Evolutionary conservation across 1,140 invertebrate species (phyloP), one percentile per base, ranked within the genome.

Genomic region (Zaprionus ornatus): DNA sequence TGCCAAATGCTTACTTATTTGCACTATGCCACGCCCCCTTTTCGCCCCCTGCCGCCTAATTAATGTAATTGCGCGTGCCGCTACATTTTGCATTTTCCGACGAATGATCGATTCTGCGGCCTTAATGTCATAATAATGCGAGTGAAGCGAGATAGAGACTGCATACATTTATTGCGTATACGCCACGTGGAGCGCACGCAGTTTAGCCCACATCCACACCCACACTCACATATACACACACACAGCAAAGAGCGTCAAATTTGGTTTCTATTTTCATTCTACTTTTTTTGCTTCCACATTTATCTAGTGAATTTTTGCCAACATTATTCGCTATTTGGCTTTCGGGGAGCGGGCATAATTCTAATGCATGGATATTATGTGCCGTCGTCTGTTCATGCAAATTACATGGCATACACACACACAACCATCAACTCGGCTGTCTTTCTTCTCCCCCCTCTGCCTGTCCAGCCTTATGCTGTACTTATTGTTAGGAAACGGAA

Each of bases 361-460:
- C 81, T 82, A 90, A 90, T 88, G 85, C 85, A 90, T 81, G 62
- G 74, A 85, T 81, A 90, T 88, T 87, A 87, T 86, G 82, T 86
- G 82, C 79, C 64, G 62, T 79, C 81, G 62, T 83, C 71, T 83
- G 69, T 79, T 81, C 85, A 88, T 90, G 85, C 79, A 90, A 90
- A 90, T 90, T 90, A 82, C 63, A 72, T 60, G 61, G 64, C 55
- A 48, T 29, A 61, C 70, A 37, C 42, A 59, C 71, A 37, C 56
- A 59, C 59, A 48, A 54, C 64, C 40, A 77, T 66, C 61, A 32
- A 6, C 42, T 12, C 17, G 12, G 17, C 56, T 19, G 6, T 45
- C 40, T 19, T 17, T 17, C 40, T 9, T 7, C 55, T 45, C 42
- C 35, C 25, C 48, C 62, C 48, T 13, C 50, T 35, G n/a, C 23